Base-by-base conservation (phyloP, 2,113 vertebrate species). In the Aramus guarauna region DNA sequence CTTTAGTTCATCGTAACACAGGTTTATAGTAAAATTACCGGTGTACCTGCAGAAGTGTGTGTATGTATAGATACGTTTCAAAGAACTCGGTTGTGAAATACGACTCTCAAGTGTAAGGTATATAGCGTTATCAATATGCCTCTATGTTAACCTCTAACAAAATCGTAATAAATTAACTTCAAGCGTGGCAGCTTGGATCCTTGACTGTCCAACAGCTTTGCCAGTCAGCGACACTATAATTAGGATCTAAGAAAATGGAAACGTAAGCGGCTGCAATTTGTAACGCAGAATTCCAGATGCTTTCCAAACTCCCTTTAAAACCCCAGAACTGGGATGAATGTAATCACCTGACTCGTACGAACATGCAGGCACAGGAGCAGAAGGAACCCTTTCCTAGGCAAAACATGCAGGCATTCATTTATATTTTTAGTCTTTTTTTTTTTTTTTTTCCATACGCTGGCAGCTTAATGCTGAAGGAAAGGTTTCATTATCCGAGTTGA, bases 401-500 rank as follows among this genome's bases (percentile, higher is more conserved):
- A 78, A 59, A 16, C 24, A 37, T 53, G 14, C 29, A 87, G 68
- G 12, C 62, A 81, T 88, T 80, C 37, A 48, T 94, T 96, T 97
- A 79, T 79, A 92, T 93, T 73, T 83, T 93, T 27, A 41, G 86
- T 52, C 43, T 90, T 92, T 52, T 64, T 90, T 96, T 94, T 39
- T 39, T 41, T 41, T 41, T 41, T 5, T 41, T 41, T n/a, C n/a
- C 36, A 85, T 97, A 92, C 0, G 17, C 73, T 96, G 83, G 80
- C 22, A 6, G 84, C 78, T 79, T 95, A 93, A 96, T 69, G 52
- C 81, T 96, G 68, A 95, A 96, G 80, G 96, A 83, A 96, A 94
- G 62, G 75, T 96, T 95, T 92, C 58, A 74, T 97, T 96, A 98
- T 97, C 73, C 69, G 89, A 97, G 71, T 89, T 97, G 97, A 98